Base-by-base conservation (phyloP, 2,797 vertebrate genomes). In the Novumbra hubbsi region DNA sequence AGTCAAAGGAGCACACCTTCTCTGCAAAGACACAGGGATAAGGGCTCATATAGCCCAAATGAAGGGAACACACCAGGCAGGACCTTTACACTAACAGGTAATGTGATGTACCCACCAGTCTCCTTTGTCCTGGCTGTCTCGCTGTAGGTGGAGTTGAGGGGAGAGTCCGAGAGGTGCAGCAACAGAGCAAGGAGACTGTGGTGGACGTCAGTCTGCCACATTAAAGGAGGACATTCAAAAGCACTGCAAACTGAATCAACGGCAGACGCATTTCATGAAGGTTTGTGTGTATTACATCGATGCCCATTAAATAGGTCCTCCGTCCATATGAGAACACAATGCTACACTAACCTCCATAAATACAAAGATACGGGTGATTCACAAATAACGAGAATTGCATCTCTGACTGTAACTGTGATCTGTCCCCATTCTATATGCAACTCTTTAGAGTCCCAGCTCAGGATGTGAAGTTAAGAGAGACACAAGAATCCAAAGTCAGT, bases 1-100 rank as follows among this genome's bases (percentile, higher is more conserved):
- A 99, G 73, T 99, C 96, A 93, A 99, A 98, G 80, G 85, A 86
- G 86, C 98, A 96, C 80, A 94, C 92, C 80, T 94, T 93, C 87
- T 94, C 96, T 98, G 89, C 24, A 78, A 19, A 71, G 24, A 80
- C 24, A 73, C 5, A 70, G 45, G 17, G 67, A 21, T 3, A 21
- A 27, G 0, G 0, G 0, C 16, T 15, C 9, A 19, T 17, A 1
- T 79, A 5, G 32, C 63, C 30, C 28, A 14, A 5, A 65, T 7
- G 0, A 14, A 16, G 64, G 34, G 19, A 16, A 64, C 28, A 64
- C 27, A 64, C 15, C 24, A n/a, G 17, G 65, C 17, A 11, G 24
- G 30, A 55, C 49, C 57, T 1, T 60, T 24, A 12, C 55, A 24
- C 41, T 30, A 32, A 69, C 14, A 28, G 16, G 45, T 15, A 8